Evolutionary conservation across 1,140 invertebrate species (phyloP).

Genomic region (Temnothorax curvispinosus): DNA sequence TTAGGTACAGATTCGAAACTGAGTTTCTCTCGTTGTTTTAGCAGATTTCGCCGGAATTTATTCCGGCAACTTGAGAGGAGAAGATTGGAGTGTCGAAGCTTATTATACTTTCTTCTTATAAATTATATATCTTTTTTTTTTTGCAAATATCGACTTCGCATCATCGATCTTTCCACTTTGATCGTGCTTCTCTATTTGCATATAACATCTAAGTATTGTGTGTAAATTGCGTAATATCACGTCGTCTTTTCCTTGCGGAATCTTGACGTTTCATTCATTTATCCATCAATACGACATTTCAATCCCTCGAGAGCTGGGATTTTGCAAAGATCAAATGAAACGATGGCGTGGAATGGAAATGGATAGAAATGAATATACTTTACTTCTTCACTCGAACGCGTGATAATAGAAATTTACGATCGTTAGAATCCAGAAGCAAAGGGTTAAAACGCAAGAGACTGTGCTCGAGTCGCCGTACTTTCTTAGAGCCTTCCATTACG

Average conservation of each 20-base stretch:
- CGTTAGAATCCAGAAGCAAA: neutral
- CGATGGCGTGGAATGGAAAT: neutral
- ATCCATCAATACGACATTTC: neutral
- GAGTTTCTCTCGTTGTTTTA: neutral
- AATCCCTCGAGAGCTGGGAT: neutral
- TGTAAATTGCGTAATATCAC: neutral
- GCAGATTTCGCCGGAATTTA: neutral
- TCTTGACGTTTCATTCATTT: neutral
- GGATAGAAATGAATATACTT: neutral
- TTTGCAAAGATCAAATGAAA: neutral
- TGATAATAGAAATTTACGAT: neutral
- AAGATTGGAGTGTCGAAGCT: neutral
- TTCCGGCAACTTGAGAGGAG: neutral
- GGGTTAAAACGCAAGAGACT: neutral
- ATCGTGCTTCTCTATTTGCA: neutral
- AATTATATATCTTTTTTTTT: neutral
- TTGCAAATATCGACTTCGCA: neutral
- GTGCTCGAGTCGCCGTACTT: neutral
- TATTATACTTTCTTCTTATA: neutral
- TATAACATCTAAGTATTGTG: neutral
- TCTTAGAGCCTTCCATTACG: conserved; percentile 23
- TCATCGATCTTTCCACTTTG: neutral
- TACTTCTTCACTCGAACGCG: neutral
- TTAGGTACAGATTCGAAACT: neutral
- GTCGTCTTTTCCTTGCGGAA: neutral